Evolutionary conservation across 2,113 vertebrate genomes (phyloP).

Genomic region (Phoenicopterus ruber): DNA sequence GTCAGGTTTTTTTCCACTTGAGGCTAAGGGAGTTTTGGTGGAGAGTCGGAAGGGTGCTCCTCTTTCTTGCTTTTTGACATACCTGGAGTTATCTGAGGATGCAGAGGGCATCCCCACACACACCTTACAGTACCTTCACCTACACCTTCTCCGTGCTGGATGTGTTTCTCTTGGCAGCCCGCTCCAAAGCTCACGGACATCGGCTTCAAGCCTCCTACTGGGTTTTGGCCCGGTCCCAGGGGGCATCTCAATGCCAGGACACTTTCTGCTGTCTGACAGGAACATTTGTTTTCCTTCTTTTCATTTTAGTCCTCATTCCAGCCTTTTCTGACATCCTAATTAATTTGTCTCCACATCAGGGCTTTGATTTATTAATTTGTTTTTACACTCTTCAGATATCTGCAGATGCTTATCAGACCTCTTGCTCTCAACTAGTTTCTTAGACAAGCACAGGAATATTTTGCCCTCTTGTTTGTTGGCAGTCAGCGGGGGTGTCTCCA

Average conservation of each 20-base stretch:
- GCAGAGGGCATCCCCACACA: not conserved
- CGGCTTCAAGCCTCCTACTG: not conserved
- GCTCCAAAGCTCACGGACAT: not conserved
- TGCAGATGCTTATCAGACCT: not conserved
- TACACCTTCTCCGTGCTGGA: not conserved
- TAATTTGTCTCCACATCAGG: not conserved
- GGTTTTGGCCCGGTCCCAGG: not conserved
- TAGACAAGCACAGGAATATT: not conserved
- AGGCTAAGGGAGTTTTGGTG: not conserved
- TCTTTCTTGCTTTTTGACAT: not conserved
- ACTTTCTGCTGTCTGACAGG: not conserved
- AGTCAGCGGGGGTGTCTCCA: not conserved
- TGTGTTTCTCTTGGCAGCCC: fast-evolving
- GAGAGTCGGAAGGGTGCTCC: not conserved
- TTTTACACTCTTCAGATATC: not conserved
- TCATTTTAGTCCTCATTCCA: not conserved
- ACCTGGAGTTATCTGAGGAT: not conserved
- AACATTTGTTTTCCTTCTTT: not conserved
- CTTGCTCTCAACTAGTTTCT: not conserved
- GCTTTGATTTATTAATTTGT: not conserved
- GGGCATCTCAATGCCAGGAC: not conserved
- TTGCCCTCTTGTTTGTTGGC: not conserved
- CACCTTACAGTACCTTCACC: not conserved
- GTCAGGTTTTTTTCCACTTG: not conserved
- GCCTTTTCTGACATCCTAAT: not conserved